Base-by-base conservation (phyloP, 2,797 vertebrate species). In the Coranthus polyacanthus region DNA sequence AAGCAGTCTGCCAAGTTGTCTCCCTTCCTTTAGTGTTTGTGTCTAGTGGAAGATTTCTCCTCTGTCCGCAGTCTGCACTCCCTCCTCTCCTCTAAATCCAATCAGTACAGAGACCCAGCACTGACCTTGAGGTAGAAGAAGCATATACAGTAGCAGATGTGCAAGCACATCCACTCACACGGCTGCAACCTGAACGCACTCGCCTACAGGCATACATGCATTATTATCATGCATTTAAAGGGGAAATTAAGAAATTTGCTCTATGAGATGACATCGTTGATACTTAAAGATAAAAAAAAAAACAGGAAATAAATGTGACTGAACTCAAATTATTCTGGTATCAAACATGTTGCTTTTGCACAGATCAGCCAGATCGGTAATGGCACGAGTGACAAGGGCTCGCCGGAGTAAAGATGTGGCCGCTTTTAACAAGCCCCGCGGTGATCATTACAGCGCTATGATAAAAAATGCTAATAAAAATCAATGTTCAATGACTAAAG, bases 121-220 rank as follows among this genome's bases (percentile, higher is more conserved):
- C 85, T 91, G 91, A 93, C 90, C 93, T 93, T 94, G 91, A 91
- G 82, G 67, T 62, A 78, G 78, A 86, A 58, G 67, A 63, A 80
- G 75, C 74, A 83, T 52, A 81, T 79, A 83, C 83, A 83, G 77
- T 79, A 78, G 67, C 78, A 61, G 69, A 79, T 46, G 66, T 66
- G 75, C 39, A 20, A 68, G 71, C 83, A 71, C 75, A 78, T 22
- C 76, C 75, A 46, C 55, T 65, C 68, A 71, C 71, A 39, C 24
- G 36, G 52, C 66, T 32, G 63, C 62, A 82, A 64, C 63, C 67
- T 56, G 11, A 18, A 26, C 24, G 51, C 37, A 59, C 49, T 38
- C 51, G 21, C 41, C 26, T 26, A 36, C 29, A 47, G 12, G 41
- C 60, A 56, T n/a, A 62, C 65, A 72, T 81, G 71, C 65, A 75